Percentiles rank a stretch among this genome's conserved stretches.
phyloP scores from a whole-genome alignment of 1,140 invertebrate genomes.

The Helicoverpa armigera region DNA sequence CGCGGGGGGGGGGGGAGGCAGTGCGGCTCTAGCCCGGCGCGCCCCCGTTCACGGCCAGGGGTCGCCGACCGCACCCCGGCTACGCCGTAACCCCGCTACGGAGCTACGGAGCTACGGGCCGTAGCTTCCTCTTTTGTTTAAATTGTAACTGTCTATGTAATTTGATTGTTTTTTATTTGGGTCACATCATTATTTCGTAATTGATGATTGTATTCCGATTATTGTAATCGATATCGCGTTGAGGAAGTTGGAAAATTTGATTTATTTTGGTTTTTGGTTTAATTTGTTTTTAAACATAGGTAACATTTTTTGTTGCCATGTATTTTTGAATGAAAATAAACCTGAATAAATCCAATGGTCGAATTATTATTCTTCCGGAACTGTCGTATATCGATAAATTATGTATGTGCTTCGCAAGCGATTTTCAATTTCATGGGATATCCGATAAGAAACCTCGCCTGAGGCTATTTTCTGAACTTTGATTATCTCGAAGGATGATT shows the following conservation, averaged over 20 bases:
- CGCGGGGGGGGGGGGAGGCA: slow-evolving; percentile 21
- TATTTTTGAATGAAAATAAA: no score
- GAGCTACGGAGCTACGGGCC: slow-evolving; percentile 75
- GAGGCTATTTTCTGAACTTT: no score
- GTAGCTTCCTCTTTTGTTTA: slow-evolving; percentile 80
- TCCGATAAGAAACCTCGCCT: no score
- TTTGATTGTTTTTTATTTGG: slow-evolving; percentile 73
- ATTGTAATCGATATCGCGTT: neutral
- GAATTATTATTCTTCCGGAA: no score
- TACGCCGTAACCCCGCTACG: slow-evolving; percentile 83
- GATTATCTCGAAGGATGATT: no score
- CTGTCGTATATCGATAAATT: no score
- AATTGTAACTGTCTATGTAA: slow-evolving; percentile 62
- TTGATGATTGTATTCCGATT: neutral
- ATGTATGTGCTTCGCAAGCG: no score
- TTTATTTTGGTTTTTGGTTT: neutral
- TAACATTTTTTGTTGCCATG: neutral
- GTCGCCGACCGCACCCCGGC: slow-evolving; percentile 82
- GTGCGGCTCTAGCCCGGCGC: slow-evolving; percentile 72
- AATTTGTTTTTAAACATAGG: neutral
- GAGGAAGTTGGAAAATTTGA: neutral
- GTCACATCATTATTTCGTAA: slow-evolving; percentile 60
- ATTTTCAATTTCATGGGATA: no score
- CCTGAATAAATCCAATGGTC: no score
- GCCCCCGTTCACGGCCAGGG: slow-evolving; percentile 85